Percentiles rank a stretch among this genome's conserved stretches.
phyloP scores from a whole-genome alignment of 2,888 invertebrate species.

The Rhogogaster chlorosoma region DNA sequence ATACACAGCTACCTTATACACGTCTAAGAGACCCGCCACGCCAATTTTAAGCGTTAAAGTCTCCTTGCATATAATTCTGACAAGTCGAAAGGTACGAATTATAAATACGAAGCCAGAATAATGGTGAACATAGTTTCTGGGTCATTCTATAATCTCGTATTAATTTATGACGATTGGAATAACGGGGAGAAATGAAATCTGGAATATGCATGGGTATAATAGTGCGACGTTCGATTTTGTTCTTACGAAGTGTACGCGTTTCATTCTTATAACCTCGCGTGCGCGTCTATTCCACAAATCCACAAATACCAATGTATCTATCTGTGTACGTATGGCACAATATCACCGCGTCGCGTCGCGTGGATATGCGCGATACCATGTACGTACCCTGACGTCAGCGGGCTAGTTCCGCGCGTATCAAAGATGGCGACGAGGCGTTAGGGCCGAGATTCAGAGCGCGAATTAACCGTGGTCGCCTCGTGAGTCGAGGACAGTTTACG shows the following conservation, averaged over 20 bases:
- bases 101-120: neutral
- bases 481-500: neutral
- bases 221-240: neutral
- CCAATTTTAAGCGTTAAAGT: conserved; percentile 47
- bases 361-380: conserved; percentile 33
- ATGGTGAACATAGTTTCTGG: neutral
- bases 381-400: conserved; percentile 40
- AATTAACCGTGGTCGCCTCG: conserved; percentile 37
- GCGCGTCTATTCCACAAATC: conserved; percentile 1
- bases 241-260: neutral
- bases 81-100: conserved; percentile 10
- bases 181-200: neutral
- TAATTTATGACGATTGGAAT: neutral
- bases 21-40: neutral
- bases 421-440: conserved; percentile 75
- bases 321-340: neutral
- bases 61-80: conserved; percentile 8
- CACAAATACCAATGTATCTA: neutral
- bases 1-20: neutral
- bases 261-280: neutral
- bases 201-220: neutral
- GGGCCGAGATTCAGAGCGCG: conserved; percentile 60
- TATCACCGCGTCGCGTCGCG: conserved; percentile 11
- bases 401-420: conserved; percentile 60
- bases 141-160: neutral